Evolutionary conservation across 1,140 invertebrate species (phyloP).

Genomic region (Vanessa tameamea): DNA sequence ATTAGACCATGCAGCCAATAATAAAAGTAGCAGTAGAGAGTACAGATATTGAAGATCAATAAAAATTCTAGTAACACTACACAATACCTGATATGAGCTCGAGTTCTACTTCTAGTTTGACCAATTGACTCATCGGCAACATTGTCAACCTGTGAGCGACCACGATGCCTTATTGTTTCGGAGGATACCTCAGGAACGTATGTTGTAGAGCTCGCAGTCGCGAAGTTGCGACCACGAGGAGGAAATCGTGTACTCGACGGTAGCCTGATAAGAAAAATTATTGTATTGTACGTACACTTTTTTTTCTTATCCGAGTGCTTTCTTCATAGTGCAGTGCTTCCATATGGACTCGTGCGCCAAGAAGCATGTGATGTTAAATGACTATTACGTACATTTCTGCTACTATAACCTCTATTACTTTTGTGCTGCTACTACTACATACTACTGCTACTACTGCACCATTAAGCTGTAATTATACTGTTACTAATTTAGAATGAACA

Average conservation of each 20-base stretch:
- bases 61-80: background rate
- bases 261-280: constrained; percentile 78
- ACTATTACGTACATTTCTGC: constrained; percentile 15
- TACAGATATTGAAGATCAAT: background rate
- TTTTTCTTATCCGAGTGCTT: constrained; percentile 34
- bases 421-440: constrained; percentile 19
- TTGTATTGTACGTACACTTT: constrained; percentile 48
- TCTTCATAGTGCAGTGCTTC: constrained; percentile 40
- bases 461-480: constrained; percentile 21
- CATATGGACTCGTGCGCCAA: constrained; percentile 29
- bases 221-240: constrained; percentile 84
- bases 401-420: constrained; percentile 33
- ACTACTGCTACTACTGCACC: constrained; percentile 25
- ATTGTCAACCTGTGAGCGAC: constrained; percentile 73
- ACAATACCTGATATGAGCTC: constrained; percentile 75
- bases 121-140: constrained; percentile 75
- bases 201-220: constrained; percentile 63
- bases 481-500: constrained; percentile 2
- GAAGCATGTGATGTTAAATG: constrained; percentile 27
- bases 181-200: constrained; percentile 63
- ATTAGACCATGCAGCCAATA: background rate
- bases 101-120: constrained; percentile 74
- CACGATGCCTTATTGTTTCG: constrained; percentile 74
- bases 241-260: constrained; percentile 90
- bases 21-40: background rate